Conservation (phyloP, 2,113 vertebrate species). For the Tenebrosternarchus preto region DNA sequence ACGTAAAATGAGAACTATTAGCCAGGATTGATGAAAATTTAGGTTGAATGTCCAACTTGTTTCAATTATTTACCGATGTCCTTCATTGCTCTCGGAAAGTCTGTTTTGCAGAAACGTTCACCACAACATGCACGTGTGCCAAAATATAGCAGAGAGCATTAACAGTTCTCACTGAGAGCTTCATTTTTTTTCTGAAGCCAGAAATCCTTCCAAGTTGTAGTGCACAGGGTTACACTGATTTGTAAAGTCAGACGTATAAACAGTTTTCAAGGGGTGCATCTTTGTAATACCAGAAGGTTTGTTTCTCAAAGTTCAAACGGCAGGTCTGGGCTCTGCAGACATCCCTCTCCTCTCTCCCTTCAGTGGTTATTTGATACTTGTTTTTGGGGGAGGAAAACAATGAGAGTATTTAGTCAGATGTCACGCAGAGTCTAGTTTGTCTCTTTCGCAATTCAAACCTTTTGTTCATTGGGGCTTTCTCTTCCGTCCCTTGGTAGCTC, state of each 20-base stretch:
- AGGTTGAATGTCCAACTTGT: slow-evolving; percentile 22
- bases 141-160: background rate
- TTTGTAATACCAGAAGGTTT: slow-evolving; percentile 51
- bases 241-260: slow-evolving; percentile 62
- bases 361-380: slow-evolving; percentile 74
- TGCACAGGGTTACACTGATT: slow-evolving; percentile 68
- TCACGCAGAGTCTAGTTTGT: slow-evolving; percentile 75
- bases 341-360: slow-evolving; percentile 57
- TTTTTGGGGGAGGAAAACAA: slow-evolving; percentile 77
- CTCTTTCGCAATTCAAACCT: slow-evolving; percentile 77
- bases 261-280: slow-evolving; percentile 59
- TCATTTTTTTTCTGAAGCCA: slow-evolving; percentile 59
- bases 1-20: slow-evolving; percentile 8
- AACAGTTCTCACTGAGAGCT: slow-evolving; percentile 14
- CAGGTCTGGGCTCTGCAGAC: slow-evolving; percentile 60
- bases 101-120: slow-evolving; percentile 4
- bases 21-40: slow-evolving; percentile 5
- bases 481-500: slow-evolving; percentile 68
- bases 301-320: slow-evolving; percentile 57
- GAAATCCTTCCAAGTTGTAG: slow-evolving; percentile 61
- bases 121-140: slow-evolving; percentile 15
- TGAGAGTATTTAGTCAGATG: slow-evolving; percentile 79
- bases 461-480: slow-evolving; percentile 69
- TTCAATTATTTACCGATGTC: slow-evolving; percentile 8
- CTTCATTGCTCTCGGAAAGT: slow-evolving; percentile 14